Evolutionary conservation across 1,140 invertebrate species (phyloP), one percentile per base, ranked within the genome.

Genomic region (Sycobia sp.): DNA sequence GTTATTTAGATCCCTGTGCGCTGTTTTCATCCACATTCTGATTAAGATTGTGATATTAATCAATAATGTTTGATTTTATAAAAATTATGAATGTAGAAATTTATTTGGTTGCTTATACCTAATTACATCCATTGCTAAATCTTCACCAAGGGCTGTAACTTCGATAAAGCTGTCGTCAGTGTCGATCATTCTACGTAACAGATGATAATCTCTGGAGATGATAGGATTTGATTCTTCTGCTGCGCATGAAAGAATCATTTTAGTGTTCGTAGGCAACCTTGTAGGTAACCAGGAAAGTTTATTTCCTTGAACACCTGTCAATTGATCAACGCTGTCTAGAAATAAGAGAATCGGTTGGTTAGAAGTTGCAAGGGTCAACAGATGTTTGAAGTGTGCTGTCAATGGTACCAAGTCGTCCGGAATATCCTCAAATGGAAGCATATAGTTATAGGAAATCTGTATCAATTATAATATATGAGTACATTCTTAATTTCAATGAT

Each of bases 221-320:
- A 90, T 86, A 0, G 91, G 90, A 80, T 95, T 94, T 1, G 90
- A 86, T 75, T 92, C 91, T 75, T 95, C 93, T 18, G 90, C 90
- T 0, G 92, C 93, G 70, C 92, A 94, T 2, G 93, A 95, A 29
- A 97, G 87, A 36, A 98, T 90, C 65, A 98, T 89, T 90, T 98
- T 98, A 71, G 95, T 97, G 81, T 97, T 84, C 1, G 85, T 82
- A 0, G 97, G 96, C 20, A 99, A 80, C 61, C 90, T 85, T 0
- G 94, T 94, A 0, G 96, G 97, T 71, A 99, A 82, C 97, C 97
- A 99, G 0, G 96, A 94, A 36, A 99, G 88, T 79, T 97, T 96
- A 76, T 97, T 97, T 34, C 94, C 92, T 69, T 95, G 93, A 0
- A 92, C 89, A 7, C 94, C 94, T n/a, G 95, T 97, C 20, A 99